These are phyloP conservation scores for human (Homo sapiens) DNA, from an alignment of 2,113 vertebrate genomes.

Conservation along the genomic window DNA sequence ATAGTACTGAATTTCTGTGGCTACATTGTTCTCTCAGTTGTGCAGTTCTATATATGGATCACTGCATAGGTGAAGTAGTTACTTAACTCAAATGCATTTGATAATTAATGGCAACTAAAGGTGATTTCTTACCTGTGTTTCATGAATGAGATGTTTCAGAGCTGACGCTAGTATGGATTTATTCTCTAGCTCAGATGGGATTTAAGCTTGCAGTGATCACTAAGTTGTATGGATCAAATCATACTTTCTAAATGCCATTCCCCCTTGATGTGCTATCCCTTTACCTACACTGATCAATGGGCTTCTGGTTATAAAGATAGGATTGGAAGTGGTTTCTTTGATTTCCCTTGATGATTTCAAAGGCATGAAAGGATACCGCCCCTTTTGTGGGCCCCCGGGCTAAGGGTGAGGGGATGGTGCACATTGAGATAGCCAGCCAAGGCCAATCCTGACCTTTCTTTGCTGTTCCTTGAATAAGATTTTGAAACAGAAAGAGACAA, in stretches of 20 bases:
- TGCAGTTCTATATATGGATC: background rate
- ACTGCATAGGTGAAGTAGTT: background rate
- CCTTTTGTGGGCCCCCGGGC: background rate
- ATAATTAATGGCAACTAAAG: conserved; percentile 54
- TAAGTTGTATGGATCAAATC: conserved; percentile 66
- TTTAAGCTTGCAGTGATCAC: conserved; percentile 38
- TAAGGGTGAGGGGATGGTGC: conserved; percentile 27
- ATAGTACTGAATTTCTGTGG: background rate
- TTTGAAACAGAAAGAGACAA: conserved; percentile 62
- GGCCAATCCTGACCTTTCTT: conserved; percentile 58
- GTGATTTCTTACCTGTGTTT: conserved; percentile 28
- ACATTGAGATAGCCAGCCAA: conserved; percentile 18
- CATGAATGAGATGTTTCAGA: conserved; percentile 55
- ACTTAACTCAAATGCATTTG: conserved; percentile 28
- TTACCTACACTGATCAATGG: conserved; percentile 67
- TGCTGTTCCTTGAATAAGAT: conserved; percentile 59
- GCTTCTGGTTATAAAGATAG: conserved; percentile 59
- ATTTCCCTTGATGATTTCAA: conserved; percentile 74
- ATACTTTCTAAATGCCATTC: conserved; percentile 58
- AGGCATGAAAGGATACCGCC: conserved; percentile 50
- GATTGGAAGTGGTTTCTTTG: conserved; percentile 61
- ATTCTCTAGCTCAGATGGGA: conserved; percentile 27
- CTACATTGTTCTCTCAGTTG: background rate
- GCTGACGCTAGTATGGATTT: conserved; percentile 28
- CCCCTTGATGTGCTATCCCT: conserved; percentile 63